Conservation (phyloP, 2,888 invertebrate genomes). For the Sinelater perroti region DNA sequence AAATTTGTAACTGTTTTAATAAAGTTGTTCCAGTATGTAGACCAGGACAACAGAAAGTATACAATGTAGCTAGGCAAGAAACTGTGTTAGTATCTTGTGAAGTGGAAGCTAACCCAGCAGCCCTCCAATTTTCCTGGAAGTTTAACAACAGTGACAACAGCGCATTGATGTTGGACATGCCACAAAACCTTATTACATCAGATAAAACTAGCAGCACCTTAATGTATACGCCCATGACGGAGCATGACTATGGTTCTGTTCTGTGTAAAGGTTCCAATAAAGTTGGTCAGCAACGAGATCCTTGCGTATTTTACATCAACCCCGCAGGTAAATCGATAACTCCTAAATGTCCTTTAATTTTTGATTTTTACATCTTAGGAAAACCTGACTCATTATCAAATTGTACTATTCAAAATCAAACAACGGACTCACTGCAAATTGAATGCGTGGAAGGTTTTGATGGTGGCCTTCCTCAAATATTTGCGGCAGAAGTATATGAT, state of each 20-base stretch:
- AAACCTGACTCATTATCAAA: conserved; percentile 78
- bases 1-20: conserved; percentile 35
- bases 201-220: conserved; percentile 72
- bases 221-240: conserved; percentile 75
- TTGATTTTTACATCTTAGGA: conserved; percentile 63
- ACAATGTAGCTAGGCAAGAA: conserved; percentile 77
- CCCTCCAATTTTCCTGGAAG: conserved; percentile 76
- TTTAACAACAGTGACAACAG: conserved; percentile 71
- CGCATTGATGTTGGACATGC: conserved; percentile 75
- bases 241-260: conserved; percentile 77
- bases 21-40: conserved; percentile 79
- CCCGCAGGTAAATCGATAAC: conserved; percentile 68
- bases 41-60: conserved; percentile 72
- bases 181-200: conserved; percentile 67
- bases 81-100: conserved; percentile 74
- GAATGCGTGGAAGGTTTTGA: conserved; percentile 80
- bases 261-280: conserved; percentile 79
- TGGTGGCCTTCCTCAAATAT: conserved; percentile 79
- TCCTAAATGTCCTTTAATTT: not conserved
- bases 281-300: conserved; percentile 75
- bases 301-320: conserved; percentile 77
- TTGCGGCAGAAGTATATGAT: conserved; percentile 76
- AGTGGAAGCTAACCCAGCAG: conserved; percentile 76
- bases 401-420: conserved; percentile 78
- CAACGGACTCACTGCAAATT: conserved; percentile 74